Base-by-base conservation (phyloP, 2,113 vertebrate species). In the Scomber japonicus region DNA sequence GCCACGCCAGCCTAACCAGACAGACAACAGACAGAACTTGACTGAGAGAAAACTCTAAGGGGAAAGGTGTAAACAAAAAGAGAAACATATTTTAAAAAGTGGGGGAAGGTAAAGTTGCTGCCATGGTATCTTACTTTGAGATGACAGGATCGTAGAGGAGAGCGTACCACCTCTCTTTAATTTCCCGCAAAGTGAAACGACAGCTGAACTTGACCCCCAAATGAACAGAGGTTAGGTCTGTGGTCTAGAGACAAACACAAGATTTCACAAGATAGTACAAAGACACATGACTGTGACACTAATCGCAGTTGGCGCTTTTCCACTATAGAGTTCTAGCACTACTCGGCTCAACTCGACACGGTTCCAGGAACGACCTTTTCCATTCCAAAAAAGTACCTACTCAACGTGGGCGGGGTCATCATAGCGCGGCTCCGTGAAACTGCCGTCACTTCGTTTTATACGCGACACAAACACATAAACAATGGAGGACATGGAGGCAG, bases 161-260 rank as follows among this genome's bases (percentile, higher is more conserved):
- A 48, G 97, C 96, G 0, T 99, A 99, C 98, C 98, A 99, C 3
- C 98, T 93, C 94, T 99, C 97, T 92, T 98, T 97, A 74, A 99
- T 96, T 91, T 99, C 97, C 62, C 96, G 93, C 75, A 98, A 93
- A 9, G 96, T 98, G 89, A 99, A 99, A 31, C 97, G 97, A 87
- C 97, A 99, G 94, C 97, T 99, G 91, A 99, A 99, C 92, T 99
- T 99, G 71, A 98, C 98, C 0, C 98, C 98, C 91, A 99, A 80
- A 84, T 99, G 97, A 71, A 99, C 98, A 0, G 97, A 96, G 3
- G 96, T 97, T 53, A 99, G 91, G 81, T 99, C 98, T 31, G 97
- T 98, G 54, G 98, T 99, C 98, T 99, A 80, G 31, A 89, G 11
- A 83, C 9, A 85, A 66, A 91, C 15, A 69, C 19, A 21, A 53